Evolutionary conservation across 2,797 vertebrate genomes (phyloP).

Genomic region (Eulemur mongoz): DNA sequence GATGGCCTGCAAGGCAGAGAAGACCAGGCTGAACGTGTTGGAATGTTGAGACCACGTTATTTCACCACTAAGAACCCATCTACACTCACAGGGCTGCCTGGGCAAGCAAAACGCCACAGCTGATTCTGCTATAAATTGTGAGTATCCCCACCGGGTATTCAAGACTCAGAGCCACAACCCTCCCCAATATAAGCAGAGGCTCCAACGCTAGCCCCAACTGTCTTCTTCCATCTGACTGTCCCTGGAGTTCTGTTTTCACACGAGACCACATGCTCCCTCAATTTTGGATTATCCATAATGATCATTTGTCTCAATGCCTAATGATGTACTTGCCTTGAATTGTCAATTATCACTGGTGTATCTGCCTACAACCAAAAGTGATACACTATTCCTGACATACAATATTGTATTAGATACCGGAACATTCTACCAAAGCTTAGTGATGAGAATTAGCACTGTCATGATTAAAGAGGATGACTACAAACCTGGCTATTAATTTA

Average conservation of each 20-base stretch:
- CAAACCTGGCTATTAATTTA: constrained; percentile 20
- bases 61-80: neutral
- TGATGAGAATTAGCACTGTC: neutral
- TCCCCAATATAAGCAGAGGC: neutral
- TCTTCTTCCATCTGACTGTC: neutral
- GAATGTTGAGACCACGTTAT: neutral
- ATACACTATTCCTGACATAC: neutral
- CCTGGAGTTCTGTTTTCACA: constrained; percentile 15
- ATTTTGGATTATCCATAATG: neutral
- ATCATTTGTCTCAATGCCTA: neutral
- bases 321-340: constrained; percentile 22
- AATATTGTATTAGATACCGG: neutral
- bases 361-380: neutral
- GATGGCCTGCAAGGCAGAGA: neutral
- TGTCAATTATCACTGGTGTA: neutral
- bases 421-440: neutral
- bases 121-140: neutral
- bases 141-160: neutral
- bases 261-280: neutral
- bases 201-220: neutral
- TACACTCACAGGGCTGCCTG: neutral
- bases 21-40: neutral
- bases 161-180: neutral
- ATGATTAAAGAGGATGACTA: neutral
- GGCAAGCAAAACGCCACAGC: neutral